Evolutionary conservation across 2,888 invertebrate genomes (phyloP).

Genomic region (Thymelicus lineola): DNA sequence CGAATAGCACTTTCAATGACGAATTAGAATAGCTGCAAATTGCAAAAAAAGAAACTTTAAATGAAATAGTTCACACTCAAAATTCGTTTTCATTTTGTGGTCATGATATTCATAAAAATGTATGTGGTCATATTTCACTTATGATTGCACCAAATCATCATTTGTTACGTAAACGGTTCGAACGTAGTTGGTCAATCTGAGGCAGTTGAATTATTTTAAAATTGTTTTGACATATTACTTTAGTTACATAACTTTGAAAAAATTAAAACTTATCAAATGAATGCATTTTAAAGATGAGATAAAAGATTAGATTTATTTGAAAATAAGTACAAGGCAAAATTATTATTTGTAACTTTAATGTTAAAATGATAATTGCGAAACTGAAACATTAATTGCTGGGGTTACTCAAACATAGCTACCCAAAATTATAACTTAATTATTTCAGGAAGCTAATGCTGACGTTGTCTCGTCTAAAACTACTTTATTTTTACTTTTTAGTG

Average conservation of each 20-base stretch:
- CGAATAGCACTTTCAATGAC: no score
- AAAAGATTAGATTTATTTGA: neutral
- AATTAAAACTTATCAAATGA: conserved; percentile 2
- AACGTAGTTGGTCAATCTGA: conserved; percentile 11
- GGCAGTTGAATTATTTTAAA: conserved; percentile 19
- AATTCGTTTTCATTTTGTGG: neutral
- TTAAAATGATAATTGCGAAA: neutral
- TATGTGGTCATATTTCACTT: conserved; percentile 8
- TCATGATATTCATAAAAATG: neutral
- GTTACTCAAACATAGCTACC: neutral
- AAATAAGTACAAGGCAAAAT: neutral
- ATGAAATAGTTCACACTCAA: no score
- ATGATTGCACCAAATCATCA: conserved; percentile 7
- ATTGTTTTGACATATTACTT: conserved; percentile 16
- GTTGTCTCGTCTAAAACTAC: no score
- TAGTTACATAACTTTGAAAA: neutral
- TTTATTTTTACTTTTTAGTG: no score
- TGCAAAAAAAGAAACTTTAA: no score
- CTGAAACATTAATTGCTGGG: no score
- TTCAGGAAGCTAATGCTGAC: no score
- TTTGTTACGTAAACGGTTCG: neutral
- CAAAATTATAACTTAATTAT: no score
- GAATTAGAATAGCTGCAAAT: no score
- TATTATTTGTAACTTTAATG: neutral
- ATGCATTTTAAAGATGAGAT: conserved; percentile 3